A percentile compares a stretch with the other conserved stretches of the same genome.
Conservation (phyloP, 2,888 invertebrate genomes). For the Coelinius sp. region DNA sequence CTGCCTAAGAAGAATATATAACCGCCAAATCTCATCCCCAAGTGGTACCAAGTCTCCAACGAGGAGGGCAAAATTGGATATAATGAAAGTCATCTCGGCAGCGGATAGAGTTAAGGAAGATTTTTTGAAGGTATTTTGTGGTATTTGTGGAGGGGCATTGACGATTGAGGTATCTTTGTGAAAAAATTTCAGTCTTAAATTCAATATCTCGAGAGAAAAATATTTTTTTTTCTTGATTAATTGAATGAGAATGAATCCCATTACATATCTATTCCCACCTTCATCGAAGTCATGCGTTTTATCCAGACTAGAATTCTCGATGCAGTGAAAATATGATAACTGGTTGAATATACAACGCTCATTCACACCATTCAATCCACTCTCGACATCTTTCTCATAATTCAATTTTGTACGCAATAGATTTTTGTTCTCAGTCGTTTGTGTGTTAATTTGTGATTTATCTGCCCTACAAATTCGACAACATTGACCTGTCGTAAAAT, state of each 20-base stretch:
- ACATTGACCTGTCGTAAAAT: conserved; percentile 32
- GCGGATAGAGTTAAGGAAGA: conserved; percentile 37
- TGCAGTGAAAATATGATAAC: conserved; percentile 37
- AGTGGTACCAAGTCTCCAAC: conserved; percentile 40
- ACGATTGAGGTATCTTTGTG: conserved; percentile 18
- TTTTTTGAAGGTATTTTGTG: conserved; percentile 24
- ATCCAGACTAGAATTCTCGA: conserved; percentile 35
- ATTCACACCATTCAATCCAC: conserved; percentile 25
- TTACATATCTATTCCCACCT: conserved; percentile 38
- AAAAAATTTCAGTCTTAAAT: conserved; percentile 39
- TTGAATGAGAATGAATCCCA: conserved; percentile 37
- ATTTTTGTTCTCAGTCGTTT: not conserved
- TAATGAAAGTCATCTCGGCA: conserved; percentile 40
- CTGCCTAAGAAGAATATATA: conserved; percentile 40
- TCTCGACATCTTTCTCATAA: not conserved
- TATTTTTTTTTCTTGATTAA: conserved; percentile 31
- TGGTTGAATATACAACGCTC: conserved; percentile 43
- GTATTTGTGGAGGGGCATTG: conserved; percentile 38
- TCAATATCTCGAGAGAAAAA: conserved; percentile 39
- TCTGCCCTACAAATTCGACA: conserved; percentile 37
- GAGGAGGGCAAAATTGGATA: too few species aligned
- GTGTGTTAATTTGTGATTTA: conserved; percentile 21
- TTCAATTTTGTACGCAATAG: not conserved
- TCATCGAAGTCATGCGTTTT: conserved; percentile 43
- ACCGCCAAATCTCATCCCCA: conserved; percentile 41